Conservation (phyloP, 2,888 invertebrate genomes). For the Labia minor region DNA sequence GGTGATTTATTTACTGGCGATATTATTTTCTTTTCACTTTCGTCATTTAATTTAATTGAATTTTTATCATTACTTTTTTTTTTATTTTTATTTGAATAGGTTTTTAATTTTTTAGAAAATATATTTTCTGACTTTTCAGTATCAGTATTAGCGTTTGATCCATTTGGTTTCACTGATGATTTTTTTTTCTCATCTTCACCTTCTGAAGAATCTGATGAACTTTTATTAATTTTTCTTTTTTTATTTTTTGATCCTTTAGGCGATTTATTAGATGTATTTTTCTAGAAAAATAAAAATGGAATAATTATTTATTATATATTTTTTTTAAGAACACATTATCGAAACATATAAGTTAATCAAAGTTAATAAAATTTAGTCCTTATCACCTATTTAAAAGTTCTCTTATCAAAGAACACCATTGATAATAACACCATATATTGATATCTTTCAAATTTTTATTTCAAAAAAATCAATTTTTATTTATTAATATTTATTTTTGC, state of each 20-base stretch:
- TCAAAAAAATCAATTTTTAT: too few relatives aligned
- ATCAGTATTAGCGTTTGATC: conserved; percentile 16
- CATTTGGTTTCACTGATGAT: conserved; percentile 14
- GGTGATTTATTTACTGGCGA: background rate
- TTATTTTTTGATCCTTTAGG: background rate
- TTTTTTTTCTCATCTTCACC: conserved; percentile 14
- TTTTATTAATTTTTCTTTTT: conserved; percentile 16
- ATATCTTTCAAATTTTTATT: too few relatives aligned
- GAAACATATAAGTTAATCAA: too few relatives aligned
- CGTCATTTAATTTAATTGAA: background rate
- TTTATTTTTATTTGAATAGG: background rate
- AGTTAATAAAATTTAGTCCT: too few relatives aligned
- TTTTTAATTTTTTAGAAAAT: conserved; percentile 16
- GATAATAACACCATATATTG: too few relatives aligned
- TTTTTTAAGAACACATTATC: too few relatives aligned
- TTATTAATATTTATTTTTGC: too few relatives aligned
- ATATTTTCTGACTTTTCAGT: conserved; percentile 13
- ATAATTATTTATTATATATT: too few relatives aligned
- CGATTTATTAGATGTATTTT: background rate
- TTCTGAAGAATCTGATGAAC: background rate
- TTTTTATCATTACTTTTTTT: background rate
- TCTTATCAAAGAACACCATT: too few relatives aligned
- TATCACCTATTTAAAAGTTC: too few relatives aligned
- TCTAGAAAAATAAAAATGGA: too few relatives aligned
- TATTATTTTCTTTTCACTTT: background rate